A percentile compares a stretch with the other conserved stretches of the same genome.
Conservation (phyloP, 2,113 vertebrate species). For the Xiphophorus couchianus region DNA sequence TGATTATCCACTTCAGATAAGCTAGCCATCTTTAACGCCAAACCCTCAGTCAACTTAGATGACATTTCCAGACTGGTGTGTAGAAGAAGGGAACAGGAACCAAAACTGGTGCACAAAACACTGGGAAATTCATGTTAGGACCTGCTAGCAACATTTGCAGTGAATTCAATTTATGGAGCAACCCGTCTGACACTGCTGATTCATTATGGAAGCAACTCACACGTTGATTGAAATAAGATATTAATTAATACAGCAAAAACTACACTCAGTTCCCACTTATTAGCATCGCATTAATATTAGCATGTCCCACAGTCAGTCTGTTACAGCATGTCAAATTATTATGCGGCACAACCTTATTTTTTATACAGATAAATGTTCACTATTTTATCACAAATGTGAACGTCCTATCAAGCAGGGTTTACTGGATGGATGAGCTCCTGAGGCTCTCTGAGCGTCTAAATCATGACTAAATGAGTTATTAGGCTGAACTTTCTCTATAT, state of each 20-base stretch:
- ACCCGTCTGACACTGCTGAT: neutral
- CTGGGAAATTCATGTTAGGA: neutral
- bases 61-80: neutral
- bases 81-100: neutral
- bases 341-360: conserved; percentile 31
- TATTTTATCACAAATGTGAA: conserved; percentile 45
- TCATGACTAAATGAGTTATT: conserved; percentile 60
- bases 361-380: conserved; percentile 8
- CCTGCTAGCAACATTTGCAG: neutral
- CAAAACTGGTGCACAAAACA: neutral
- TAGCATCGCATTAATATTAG: conserved; percentile 53
- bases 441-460: conserved; percentile 35
- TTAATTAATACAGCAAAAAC: neutral
- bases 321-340: conserved; percentile 47
- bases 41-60: neutral
- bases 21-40: neutral
- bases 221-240: neutral
- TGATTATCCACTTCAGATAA: neutral
- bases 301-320: conserved; percentile 49
- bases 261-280: conserved; percentile 28
- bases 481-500: conserved; percentile 35
- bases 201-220: neutral
- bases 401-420: conserved; percentile 33
- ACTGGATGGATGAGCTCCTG: conserved; percentile 53
- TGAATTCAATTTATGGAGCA: neutral